Evolutionary conservation across 2,113 vertebrate species (phyloP).

Genomic region (Chelonoidis abingdonii): DNA sequence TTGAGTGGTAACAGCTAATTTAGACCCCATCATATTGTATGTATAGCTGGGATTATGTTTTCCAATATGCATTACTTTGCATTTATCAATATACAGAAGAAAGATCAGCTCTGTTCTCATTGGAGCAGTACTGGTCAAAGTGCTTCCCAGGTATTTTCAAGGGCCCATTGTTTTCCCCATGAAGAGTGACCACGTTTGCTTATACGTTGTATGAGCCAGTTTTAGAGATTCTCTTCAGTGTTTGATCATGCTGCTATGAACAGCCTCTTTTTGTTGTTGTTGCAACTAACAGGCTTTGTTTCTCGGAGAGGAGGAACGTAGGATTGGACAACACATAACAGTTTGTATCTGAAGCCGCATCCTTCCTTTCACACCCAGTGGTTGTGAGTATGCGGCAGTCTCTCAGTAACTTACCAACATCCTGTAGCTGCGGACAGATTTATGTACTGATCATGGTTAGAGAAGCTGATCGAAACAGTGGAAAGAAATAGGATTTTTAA

Average conservation of each 20-base stretch:
- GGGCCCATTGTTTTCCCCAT: not conserved
- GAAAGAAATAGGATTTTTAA: conserved; percentile 36
- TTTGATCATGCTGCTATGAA: not conserved
- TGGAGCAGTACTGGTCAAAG: not conserved
- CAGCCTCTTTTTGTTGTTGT: not conserved
- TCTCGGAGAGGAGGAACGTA: not conserved
- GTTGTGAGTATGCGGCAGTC: not conserved
- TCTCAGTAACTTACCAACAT: conserved; percentile 61
- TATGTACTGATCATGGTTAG: conserved; percentile 47
- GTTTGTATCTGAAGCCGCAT: conserved; percentile 57
- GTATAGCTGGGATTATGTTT: too few relatives aligned
- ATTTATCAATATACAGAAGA: not conserved
- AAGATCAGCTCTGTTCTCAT: not conserved
- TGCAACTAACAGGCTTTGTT: not conserved
- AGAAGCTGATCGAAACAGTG: conserved; percentile 59
- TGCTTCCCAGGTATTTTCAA: not conserved
- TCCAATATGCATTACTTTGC: too few relatives aligned
- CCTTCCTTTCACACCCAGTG: conserved; percentile 34
- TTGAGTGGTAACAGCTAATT: too few relatives aligned
- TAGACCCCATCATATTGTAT: too few relatives aligned
- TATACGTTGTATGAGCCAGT: not conserved
- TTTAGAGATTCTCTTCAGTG: not conserved
- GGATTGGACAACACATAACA: not conserved
- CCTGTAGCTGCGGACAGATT: conserved; percentile 43
- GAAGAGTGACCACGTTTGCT: not conserved